Base-by-base conservation (phyloP, 2,797 vertebrate species). In the Acestrorhynchus altus region DNA sequence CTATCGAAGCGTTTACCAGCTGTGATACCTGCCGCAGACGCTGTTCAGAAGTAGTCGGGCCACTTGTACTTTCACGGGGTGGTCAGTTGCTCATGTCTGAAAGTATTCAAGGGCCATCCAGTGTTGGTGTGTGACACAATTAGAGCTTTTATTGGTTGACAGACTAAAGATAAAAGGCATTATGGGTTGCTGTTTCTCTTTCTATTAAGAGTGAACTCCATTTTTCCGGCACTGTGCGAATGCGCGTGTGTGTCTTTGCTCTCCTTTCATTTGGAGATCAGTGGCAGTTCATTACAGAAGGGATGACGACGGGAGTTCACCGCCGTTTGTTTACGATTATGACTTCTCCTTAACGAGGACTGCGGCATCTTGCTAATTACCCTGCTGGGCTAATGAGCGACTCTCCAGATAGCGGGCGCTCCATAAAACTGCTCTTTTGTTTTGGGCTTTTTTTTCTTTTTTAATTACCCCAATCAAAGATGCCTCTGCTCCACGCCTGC, bases 311-410 rank as follows among this genome's bases (percentile, higher is more conserved):
- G 39, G 85, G 89, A 90, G 92, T 90, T 92, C 88, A 88, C 87
- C 86, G 40, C 88, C 87, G 88, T 93, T 94, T 93, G 92, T 93
- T 94, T 93, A 94, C 86, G 89, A 86, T 90, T 90, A 84, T 83
- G 89, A 91, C 90, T 91, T 88, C 88, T 76, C 74, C 91, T 89
- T 93, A 93, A 92, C 88, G 90, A 92, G 91, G 88, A 90, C 87
- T 92, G 91, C 92, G 85, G 91, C 93, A 93, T 93, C 91, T 93
- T 91, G 91, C 91, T 94, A 93, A 94, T 94, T 93, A 93, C 88
- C 89, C 90, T 88, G 91, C 92, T 89, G 92, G 83, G 92, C 92
- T 93, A 94, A 94, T 91, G 93, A 93, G 92, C 84, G 86, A 88
- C 90, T 92, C 89, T 85, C 87, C 87, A 88, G 90, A 90, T 92